These are phyloP conservation scores for Periphyllus acericola DNA, from an alignment of 2,888 invertebrate genomes.

Conservation along the genomic window DNA sequence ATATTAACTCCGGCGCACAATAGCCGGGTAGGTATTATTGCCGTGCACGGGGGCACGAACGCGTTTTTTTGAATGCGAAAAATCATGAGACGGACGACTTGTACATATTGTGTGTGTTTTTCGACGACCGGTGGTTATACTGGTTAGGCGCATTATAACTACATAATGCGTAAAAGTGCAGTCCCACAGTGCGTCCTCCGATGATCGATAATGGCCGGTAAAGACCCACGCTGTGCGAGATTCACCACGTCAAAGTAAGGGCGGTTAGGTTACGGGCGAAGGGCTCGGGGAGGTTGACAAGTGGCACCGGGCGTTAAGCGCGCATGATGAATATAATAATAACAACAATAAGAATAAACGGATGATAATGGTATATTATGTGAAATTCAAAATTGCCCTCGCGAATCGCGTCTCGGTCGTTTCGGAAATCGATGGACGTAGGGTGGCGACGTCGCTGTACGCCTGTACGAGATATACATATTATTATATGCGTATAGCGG, in stretches of 20 bases:
- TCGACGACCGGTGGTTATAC: conserved; percentile 5
- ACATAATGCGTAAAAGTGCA: too few species aligned
- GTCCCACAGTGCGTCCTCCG: neutral
- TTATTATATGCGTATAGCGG: neutral
- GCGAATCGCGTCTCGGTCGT: conserved; percentile 28
- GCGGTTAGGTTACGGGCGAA: neutral
- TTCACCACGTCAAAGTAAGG: neutral
- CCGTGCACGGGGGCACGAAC: too few species aligned
- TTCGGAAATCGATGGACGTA: neutral
- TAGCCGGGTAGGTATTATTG: neutral
- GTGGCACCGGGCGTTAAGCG: neutral
- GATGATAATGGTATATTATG: neutral
- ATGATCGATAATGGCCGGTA: conserved; percentile 17
- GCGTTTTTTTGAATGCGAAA: neutral
- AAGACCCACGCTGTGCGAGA: neutral
- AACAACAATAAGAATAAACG: too few species aligned
- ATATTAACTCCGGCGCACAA: conserved; percentile 45
- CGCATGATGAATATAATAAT: too few species aligned
- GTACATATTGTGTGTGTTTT: conserved; percentile 33
- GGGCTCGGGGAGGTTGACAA: neutral
- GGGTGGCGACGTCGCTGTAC: neutral
- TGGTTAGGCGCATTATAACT: too few species aligned
- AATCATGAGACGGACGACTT: neutral
- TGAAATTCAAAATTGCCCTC: conserved; percentile 19
- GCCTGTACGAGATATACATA: neutral